Percentiles rank a stretch among this genome's conserved stretches.
These are phyloP conservation scores for Lutjanus campechanus DNA, from an alignment of 2,797 vertebrate genomes.

Conservation along the genomic window DNA sequence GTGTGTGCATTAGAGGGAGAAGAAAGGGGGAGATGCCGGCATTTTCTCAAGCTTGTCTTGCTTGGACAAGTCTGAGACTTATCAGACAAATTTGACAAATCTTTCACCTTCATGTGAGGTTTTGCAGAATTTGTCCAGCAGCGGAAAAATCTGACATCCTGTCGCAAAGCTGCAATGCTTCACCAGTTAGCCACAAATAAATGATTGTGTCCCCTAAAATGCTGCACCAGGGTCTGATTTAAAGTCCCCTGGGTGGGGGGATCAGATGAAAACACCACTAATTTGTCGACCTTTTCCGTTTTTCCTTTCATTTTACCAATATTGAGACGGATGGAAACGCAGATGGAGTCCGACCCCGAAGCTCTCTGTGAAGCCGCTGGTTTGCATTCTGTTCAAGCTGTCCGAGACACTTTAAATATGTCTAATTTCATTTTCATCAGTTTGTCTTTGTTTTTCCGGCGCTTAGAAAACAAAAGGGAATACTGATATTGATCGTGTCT, in stretches of 20 bases:
- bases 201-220: background rate
- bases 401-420: slow-evolving; percentile 7
- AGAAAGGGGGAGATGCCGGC: background rate
- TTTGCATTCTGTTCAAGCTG: slow-evolving; percentile 43
- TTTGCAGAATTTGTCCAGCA: background rate
- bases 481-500: background rate
- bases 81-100: background rate
- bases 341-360: background rate
- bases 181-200: background rate
- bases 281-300: slow-evolving; percentile 2
- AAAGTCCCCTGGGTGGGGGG: too few species aligned
- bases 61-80: background rate
- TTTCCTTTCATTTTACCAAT: background rate
- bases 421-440: slow-evolving; percentile 19
- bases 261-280: background rate
- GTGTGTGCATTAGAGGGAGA: background rate
- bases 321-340: slow-evolving; percentile 14
- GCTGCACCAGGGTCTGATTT: background rate
- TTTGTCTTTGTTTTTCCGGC: background rate
- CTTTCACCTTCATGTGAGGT: background rate
- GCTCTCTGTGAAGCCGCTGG: slow-evolving; percentile 5
- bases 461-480: slow-evolving; percentile 1
- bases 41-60: background rate
- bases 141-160: background rate
- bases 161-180: background rate